phyloP scores from a whole-genome alignment of 2,888 invertebrate species.

The Teleogryllus oceanicus region DNA sequence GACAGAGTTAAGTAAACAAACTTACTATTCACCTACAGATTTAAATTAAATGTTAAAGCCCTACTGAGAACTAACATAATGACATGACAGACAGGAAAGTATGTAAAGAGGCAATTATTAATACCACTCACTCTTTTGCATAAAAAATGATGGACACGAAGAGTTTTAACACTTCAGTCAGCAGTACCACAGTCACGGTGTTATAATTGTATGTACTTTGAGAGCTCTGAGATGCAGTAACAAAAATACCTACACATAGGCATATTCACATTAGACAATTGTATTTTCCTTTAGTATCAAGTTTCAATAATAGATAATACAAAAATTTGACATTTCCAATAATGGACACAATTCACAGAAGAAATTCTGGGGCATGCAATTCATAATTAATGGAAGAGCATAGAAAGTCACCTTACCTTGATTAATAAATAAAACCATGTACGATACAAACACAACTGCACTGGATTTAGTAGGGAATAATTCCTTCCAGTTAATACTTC shows the following conservation, averaged over 20 bases:
- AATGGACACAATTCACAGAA: no score
- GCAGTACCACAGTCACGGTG: constrained; percentile 79
- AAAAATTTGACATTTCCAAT: no score
- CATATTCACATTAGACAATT: no score
- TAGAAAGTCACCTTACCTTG: constrained; percentile 65
- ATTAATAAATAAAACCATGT: constrained; percentile 85
- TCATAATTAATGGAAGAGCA: no score
- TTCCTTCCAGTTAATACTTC: constrained; percentile 48
- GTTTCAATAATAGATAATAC: no score
- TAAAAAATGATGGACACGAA: constrained; percentile 68
- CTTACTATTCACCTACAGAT: no score
- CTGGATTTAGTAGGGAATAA: constrained; percentile 82
- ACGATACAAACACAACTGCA: constrained; percentile 74
- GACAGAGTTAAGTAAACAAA: no score
- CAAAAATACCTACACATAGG: constrained; percentile 69
- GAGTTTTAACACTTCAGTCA: constrained; percentile 84
- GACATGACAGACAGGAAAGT: background rate
- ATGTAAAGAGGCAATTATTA: background rate
- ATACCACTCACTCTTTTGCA: constrained; percentile 59
- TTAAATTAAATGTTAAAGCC: no score
- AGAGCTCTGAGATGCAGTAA: constrained; percentile 82
- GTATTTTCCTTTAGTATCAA: no score
- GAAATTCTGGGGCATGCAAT: no score
- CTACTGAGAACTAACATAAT: background rate
- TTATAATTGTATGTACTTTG: constrained; percentile 82